These are phyloP conservation scores for Ahaetulla prasina DNA, from an alignment of 2,113 vertebrate species.

Conservation along the genomic window DNA sequence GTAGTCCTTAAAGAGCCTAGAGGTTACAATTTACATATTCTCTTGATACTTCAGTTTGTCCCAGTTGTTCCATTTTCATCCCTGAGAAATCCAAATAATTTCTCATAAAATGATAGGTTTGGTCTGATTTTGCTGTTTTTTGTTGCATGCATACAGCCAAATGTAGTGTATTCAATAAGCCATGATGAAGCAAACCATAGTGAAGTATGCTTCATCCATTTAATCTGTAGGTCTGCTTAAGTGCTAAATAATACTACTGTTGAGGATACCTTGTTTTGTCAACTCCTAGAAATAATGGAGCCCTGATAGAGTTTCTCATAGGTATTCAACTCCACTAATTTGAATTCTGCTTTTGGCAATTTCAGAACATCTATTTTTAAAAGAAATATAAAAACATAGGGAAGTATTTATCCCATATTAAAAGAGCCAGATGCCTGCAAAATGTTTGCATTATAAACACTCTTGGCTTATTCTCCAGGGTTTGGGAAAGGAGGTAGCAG, in stretches of 20 bases:
- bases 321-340: neutral
- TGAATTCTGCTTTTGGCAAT: neutral
- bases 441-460: conserved; percentile 29
- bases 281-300: neutral
- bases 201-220: neutral
- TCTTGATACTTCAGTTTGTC: neutral
- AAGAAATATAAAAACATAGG: neutral
- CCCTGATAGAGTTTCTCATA: neutral
- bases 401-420: conserved; percentile 27
- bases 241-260: neutral
- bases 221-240: neutral
- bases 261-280: neutral
- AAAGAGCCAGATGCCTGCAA: conserved; percentile 12
- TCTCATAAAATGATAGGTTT: neutral
- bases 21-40: neutral
- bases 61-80: neutral
- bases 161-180: neutral
- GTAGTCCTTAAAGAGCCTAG: neutral
- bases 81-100: neutral
- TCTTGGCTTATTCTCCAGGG: conserved; percentile 10
- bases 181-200: neutral
- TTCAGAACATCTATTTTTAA: conserved; percentile 14
- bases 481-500: neutral
- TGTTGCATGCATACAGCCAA: neutral
- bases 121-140: neutral